Evolutionary conservation across 1,140 invertebrate species (phyloP).

Genomic region (Neodiprion virginianus): DNA sequence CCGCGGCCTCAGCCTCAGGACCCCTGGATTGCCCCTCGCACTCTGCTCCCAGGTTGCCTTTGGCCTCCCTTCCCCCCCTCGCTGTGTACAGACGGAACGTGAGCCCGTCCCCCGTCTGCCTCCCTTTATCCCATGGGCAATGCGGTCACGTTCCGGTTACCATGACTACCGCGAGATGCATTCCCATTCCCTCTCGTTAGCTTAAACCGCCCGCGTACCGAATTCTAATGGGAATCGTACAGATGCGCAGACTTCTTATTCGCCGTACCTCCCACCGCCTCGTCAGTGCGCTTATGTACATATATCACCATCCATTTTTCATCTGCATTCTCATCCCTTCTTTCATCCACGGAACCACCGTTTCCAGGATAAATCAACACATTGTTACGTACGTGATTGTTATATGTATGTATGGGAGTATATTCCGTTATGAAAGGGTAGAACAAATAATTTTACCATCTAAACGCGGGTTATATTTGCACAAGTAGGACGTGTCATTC

Average conservation of each 20-base stretch:
- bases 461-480: no score
- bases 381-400: no score
- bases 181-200: slow-evolving; percentile 6
- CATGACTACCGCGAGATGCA: neutral
- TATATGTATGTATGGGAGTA: no score
- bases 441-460: no score
- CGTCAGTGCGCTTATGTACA: no score
- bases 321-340: no score
- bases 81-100: neutral
- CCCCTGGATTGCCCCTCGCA: neutral
- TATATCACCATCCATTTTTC: no score
- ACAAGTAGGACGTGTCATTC: no score
- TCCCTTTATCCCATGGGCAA: slow-evolving; percentile 5
- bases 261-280: no score
- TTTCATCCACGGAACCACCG: no score
- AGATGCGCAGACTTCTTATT: neutral
- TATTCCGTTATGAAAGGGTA: no score
- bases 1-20: neutral
- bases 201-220: slow-evolving; percentile 6
- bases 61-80: neutral
- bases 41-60: neutral
- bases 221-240: slow-evolving; percentile 7
- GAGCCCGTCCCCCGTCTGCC: neutral
- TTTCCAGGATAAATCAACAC: no score
- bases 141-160: slow-evolving; percentile 1